Base-by-base conservation (phyloP, 2,113 vertebrate genomes). In the Thamnaconus septentrionalis region DNA sequence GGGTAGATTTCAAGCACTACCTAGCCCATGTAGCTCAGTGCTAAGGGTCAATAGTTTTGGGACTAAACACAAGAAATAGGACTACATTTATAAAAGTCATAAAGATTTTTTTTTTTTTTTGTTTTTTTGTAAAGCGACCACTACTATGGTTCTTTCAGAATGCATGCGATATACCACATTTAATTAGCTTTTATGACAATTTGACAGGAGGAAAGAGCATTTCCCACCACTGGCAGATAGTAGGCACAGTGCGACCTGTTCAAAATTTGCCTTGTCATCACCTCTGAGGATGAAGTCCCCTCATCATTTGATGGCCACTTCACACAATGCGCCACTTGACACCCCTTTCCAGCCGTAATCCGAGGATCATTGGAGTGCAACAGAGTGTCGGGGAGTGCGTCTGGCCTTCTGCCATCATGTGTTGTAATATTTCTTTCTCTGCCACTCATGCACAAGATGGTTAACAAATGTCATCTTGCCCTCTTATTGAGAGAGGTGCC, bases 301-400 rank as follows among this genome's bases (percentile, higher is more conserved):
- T 68, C 41, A 42, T 66, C 11, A 41, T 10, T 43, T 5, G 18
- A 57, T 59, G 10, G 31, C 41, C 51, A 58, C 59, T 69, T 60
- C 59, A 4, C 64, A 56, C 64, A 59, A 46, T 69, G 50, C 3
- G 31, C 44, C 56, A 71, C 59, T 53, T 49, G 70, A 79, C 46
- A 74, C 64, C 62, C 41, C 55, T 72, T 73, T 69, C 45, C 69
- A 57, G 3, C 53, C 69, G 64, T 75, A 59, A 74, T 42, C 39
- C 55, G 56, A 77, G 43, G 42, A 65, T 59, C 56, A 40, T 45
- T 6, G 7, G 5, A 6, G 5, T 45, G 18, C 40, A 61, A 18
- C 49, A 1, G 5, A 8, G 5, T 10, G 9, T 41, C 47, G 48
- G 50, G 39, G 5, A 56, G 53, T 41, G 8, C 10, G 42, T 0